phyloP scores from a whole-genome alignment of 2,113 vertebrate species.

The Acanthisitta chloris region DNA sequence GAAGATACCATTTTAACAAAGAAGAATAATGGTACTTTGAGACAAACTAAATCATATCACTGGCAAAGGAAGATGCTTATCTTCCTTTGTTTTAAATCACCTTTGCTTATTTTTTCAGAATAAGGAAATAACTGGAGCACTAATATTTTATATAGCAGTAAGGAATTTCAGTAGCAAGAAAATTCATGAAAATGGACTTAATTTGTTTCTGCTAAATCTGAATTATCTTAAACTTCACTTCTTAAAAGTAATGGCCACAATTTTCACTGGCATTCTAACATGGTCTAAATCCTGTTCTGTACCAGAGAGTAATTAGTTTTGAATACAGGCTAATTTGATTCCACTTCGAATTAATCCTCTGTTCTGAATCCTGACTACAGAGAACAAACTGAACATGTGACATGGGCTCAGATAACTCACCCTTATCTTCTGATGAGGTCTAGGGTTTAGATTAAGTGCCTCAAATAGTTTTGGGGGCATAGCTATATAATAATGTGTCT shows the following conservation, averaged over 20 bases:
- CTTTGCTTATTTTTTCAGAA: background rate
- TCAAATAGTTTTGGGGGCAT: background rate
- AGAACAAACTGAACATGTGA: background rate
- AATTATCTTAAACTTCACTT: background rate
- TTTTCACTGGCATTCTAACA: background rate
- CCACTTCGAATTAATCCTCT: background rate
- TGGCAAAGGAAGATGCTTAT: background rate
- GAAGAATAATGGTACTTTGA: background rate
- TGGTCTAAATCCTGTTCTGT: background rate
- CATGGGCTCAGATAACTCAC: background rate
- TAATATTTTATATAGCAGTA: background rate
- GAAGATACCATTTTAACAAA: background rate
- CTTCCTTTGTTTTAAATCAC: background rate
- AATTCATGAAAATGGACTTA: background rate
- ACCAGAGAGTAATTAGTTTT: background rate
- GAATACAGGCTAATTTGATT: background rate
- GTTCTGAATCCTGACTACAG: background rate
- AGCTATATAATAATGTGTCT: background rate
- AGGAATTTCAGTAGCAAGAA: background rate
- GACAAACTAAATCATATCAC: background rate
- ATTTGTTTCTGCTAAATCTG: background rate
- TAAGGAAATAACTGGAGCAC: background rate
- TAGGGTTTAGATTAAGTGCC: background rate
- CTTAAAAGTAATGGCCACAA: background rate
- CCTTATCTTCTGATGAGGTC: background rate